Base-by-base conservation (phyloP, 2,888 invertebrate species). In the Beris morrisii region DNA sequence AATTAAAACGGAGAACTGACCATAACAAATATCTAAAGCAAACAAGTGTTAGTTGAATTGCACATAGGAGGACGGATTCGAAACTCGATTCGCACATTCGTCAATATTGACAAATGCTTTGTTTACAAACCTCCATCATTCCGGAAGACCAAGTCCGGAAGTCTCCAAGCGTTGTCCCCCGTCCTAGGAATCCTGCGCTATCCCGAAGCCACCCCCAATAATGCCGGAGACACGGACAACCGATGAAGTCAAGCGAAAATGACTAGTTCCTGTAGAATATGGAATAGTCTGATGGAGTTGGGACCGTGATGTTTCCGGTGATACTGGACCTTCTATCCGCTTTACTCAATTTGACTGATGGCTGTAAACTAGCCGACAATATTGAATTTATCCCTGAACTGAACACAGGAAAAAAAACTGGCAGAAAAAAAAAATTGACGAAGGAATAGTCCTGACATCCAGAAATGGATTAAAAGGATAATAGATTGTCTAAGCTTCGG, bases 31-130 rank as follows among this genome's bases (percentile, higher is more conserved):
- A 48, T 22, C 46, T 12, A 46, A 30, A 59, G 48, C 58, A 59
- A 59, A 48, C 58, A 59, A 59, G 58, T 59, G 58, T 22, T 45
- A 45, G 57, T 44, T 15, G 48, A 48, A 13, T n/a, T 12, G 6
- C 3, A 30, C 4, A 38, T 31, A 4, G 12, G 31, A n/a, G 9
- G 11, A 0, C 15, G 9, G n/a, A 43, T 15, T 15, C 15, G 52
- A 6, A 52, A 15, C 22, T 59, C 28, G 46, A n/a, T 28, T 15
- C 48, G 48, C 48, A 48, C 46, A 32, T 59, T 59, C 30, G 48
- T 59, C 58, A 59, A 59, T 59, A 59, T 59, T 59, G 58, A 59
- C 30, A 59, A 59, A 59, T 59, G 58, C 31, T 59, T 31, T 59
- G 48, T 59, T 59, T 48, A 48, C 12, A 7, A 59, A 48, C n/a